Evolutionary conservation across 2,888 invertebrate genomes (phyloP).

Genomic region (Steinernema scapterisci): DNA sequence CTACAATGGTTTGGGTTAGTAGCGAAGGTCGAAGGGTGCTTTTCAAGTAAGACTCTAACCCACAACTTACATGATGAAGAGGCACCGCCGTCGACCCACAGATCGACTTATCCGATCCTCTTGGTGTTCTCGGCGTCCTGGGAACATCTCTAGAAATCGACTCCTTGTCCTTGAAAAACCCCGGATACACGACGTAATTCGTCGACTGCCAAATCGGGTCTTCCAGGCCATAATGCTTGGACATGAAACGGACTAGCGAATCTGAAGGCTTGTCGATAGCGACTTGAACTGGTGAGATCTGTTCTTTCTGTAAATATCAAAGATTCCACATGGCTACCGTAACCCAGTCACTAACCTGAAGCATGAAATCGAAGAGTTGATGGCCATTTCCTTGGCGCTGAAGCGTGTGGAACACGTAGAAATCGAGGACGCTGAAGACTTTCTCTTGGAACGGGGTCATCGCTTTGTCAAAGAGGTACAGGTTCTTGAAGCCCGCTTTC

Average conservation of each 20-base stretch:
- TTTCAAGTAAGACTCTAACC: too few relatives aligned
- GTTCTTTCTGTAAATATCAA: constrained; percentile 40
- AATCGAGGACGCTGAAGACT: constrained; percentile 81
- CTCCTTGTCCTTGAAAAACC: constrained; percentile 74
- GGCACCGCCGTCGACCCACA: neutral
- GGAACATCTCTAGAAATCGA: constrained; percentile 31
- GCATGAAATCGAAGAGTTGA: constrained; percentile 84
- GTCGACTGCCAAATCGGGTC: constrained; percentile 81
- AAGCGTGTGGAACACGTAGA: constrained; percentile 82
- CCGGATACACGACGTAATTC: constrained; percentile 85
- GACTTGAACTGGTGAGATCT: constrained; percentile 69
- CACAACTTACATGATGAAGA: constrained; percentile 11
- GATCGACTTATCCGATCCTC: constrained; percentile 35
- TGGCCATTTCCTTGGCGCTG: constrained; percentile 87
- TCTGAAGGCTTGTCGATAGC: constrained; percentile 91
- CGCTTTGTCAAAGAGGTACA: constrained; percentile 75
- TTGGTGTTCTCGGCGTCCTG: constrained; percentile 37
- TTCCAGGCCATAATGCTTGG: constrained; percentile 79
- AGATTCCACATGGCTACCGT: neutral
- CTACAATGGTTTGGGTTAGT: neutral
- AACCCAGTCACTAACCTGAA: constrained; percentile 72
- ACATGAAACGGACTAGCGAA: constrained; percentile 83
- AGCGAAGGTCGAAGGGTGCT: too few relatives aligned
- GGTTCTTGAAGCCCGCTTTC: constrained; percentile 85
- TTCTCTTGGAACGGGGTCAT: neutral